Base-by-base conservation (phyloP, 1,140 invertebrate genomes). In the Aphis craccivora region DNA sequence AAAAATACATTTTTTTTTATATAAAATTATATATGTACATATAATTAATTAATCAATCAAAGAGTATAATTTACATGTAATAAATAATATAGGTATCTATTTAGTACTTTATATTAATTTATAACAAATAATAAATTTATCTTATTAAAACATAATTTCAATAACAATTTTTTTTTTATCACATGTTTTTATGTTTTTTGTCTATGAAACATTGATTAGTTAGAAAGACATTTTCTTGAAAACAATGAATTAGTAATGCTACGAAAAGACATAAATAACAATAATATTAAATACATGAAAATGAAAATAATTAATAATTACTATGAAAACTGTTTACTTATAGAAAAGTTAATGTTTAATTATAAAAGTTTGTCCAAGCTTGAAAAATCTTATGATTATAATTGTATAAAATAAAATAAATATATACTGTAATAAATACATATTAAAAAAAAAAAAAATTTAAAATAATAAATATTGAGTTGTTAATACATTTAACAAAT, bases 121-220 rank as follows among this genome's bases (percentile, higher is more conserved):
- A 89, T 53, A 89, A 89, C 35, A 55, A 89, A 89, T 89, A 89
- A 55, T 89, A 89, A 55, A 55, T 55, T 37, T 53, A 53, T 89
- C 40, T 37, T 48, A 87, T 45, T 87, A 88, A 88, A 90, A 90
- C 11, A 40, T 35, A 88, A 88, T 60, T 90, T 88, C 22, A 60
- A 40, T 55, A 88, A 88, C 51, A 89, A 89, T 25, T 51, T 89
- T 35, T 89, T 35, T 87, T 51, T 89, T 89, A 55, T 89, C 87
- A 89, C 48, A 89, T 55, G 22, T 37, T 37, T 48, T n/a, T 76
- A n/a, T n/a, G 60, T 76, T 76, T 67, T 18, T 76, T 76, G 30
- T 76, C 60, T 76, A 0, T 35, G n/a, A 20, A 4, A n/a, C n/a
- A 76, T 76, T 6, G 6, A 76, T 76, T 18, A 0, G 4, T n/a